A percentile compares a stretch with the other conserved stretches of the same genome.
These are phyloP conservation scores for Eumaeus atala DNA, from an alignment of 1,140 invertebrate species.

Conservation along the genomic window DNA sequence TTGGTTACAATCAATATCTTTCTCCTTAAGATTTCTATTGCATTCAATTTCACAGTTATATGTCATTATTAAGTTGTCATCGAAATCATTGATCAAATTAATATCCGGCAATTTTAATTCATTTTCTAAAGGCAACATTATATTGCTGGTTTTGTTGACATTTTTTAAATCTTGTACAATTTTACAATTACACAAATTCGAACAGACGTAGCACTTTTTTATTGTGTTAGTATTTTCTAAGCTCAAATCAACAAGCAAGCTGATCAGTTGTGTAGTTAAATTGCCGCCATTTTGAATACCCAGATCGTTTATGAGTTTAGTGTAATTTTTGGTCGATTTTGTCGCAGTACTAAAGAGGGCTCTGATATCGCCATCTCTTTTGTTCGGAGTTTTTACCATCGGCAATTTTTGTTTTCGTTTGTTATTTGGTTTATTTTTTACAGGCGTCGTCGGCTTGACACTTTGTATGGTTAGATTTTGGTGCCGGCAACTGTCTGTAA, in stretches of 20 bases:
- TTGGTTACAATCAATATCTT: too few species aligned
- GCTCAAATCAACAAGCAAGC: conserved; percentile 57
- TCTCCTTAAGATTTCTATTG: too few species aligned
- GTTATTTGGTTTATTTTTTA: conserved; percentile 44
- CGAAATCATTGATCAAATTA: conserved; percentile 43
- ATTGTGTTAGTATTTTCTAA: conserved; percentile 37
- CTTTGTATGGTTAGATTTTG: background rate
- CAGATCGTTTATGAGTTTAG: conserved; percentile 55
- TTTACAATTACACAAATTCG: conserved; percentile 41
- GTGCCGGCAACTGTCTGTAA: background rate
- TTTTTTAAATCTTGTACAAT: conserved; percentile 31
- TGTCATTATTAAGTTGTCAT: conserved; percentile 8
- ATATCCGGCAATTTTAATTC: conserved; percentile 40
- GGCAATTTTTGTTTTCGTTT: conserved; percentile 42
- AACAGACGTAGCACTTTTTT: conserved; percentile 45
- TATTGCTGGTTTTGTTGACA: conserved; percentile 15
- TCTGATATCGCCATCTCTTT: conserved; percentile 60
- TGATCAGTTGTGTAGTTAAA: conserved; percentile 45
- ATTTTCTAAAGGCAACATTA: conserved; percentile 22
- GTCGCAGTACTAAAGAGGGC: conserved; percentile 65
- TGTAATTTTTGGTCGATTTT: conserved; percentile 59
- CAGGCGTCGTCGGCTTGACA: conserved; percentile 24
- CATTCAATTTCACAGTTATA: background rate
- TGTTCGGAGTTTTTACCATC: conserved; percentile 36
- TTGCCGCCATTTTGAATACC: conserved; percentile 38